These are phyloP conservation scores for Elysia chlorotica DNA, from an alignment of 1,140 invertebrate genomes.

Conservation along the genomic window DNA sequence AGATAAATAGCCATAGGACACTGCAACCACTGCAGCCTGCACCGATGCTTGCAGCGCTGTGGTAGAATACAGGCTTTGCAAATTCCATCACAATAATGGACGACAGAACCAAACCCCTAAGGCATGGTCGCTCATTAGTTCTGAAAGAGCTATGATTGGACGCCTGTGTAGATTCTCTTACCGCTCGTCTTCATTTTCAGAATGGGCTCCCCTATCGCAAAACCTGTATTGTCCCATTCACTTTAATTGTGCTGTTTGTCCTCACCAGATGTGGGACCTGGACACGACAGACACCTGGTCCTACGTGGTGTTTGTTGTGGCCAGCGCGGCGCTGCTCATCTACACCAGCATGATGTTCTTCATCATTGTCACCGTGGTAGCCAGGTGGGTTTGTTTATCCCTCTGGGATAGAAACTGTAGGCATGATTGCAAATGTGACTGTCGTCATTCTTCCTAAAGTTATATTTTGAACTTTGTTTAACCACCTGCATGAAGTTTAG, in stretches of 20 bases:
- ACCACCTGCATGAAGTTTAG: neutral
- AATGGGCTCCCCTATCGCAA: neutral
- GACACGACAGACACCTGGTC: neutral
- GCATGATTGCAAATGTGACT: neutral
- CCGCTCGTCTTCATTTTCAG: neutral
- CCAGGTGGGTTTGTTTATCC: neutral
- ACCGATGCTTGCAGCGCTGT: neutral
- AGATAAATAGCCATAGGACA: no score
- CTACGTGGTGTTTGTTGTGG: constrained; percentile 12
- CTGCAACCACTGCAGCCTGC: no score
- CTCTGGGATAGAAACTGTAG: neutral
- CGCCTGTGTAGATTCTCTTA: neutral
- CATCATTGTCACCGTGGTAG: neutral
- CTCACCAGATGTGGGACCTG: constrained; percentile 15
- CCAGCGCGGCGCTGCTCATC: constrained; percentile 7
- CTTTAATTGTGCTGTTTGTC: neutral
- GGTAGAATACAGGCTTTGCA: neutral
- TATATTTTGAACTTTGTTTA: neutral
- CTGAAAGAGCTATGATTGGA: neutral
- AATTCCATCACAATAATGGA: neutral
- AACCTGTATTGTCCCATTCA: neutral
- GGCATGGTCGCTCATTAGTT: neutral
- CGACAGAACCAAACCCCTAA: neutral
- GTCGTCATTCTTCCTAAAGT: neutral
- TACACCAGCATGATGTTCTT: constrained; percentile 6